Evolutionary conservation across 2,797 vertebrate genomes (phyloP), one percentile per base, ranked within the genome.

Genomic region (Paguma larvata): DNA sequence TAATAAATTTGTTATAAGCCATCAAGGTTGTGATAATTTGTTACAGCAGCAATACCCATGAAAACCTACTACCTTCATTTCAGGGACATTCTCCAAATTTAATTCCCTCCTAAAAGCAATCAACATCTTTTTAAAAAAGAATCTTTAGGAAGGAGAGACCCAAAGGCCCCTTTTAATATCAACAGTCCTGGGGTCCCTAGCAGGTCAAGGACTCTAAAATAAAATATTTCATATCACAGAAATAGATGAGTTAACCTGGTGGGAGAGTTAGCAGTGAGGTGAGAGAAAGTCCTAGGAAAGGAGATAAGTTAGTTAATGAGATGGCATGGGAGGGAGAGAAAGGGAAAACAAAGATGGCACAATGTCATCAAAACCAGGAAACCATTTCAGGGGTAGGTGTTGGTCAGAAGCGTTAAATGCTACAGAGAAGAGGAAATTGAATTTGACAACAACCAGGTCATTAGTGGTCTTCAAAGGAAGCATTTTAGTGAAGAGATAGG

Each of bases 391-490:
- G 56, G 51, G 89, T 95, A 95, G 89, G 65, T 97, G 72, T 75
- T 97, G 85, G 86, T 96, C 93, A 97, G 68, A 97, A 85, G n/a
- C 23, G 7, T 80, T 90, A 93, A 97, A 83, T 91, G 88, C 88
- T 95, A 84, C n/a, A 18, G 85, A 95, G 72, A 97, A 82, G 91
- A 94, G 51, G 92, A 96, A 97, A 97, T 93, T 95, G 95, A 97
- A 97, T 97, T 94, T 97, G 96, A 97, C 95, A 96, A 95, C 46
- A 94, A 92, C 82, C 80, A 95, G 77, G 78, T 97, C 97, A 95
- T 97, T 97, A 97, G 96, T 92, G 87, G 92, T 94, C 89, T 97
- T 97, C 92, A 97, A 97, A 97, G 82, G 82, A 95, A 96, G 77
- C 67, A 65, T 94, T 97, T 97, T 84, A 56, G 41, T 41, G 68